Base-by-base conservation (phyloP, 2,113 vertebrate species). In the Vicugna pacos region DNA sequence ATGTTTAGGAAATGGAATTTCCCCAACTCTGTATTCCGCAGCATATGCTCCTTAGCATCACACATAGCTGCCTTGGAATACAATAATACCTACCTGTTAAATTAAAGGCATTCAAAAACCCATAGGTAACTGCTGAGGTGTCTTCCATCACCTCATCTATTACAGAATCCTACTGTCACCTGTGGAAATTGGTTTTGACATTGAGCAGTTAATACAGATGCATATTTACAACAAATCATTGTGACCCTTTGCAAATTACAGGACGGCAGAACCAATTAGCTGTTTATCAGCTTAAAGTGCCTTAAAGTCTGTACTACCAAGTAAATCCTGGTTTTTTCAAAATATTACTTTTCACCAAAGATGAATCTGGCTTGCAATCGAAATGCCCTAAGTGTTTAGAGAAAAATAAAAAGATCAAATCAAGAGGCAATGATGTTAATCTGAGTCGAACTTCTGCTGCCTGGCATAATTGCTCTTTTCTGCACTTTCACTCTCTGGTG, bases 171-270 rank as follows among this genome's bases (percentile, higher is more conserved):
- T 70, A 8, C 67, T 56, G 19, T 83, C 62, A 42, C 65, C 65
- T 77, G 28, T 46, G 77, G 81, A 95, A 86, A 85, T 54, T 82
- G 42, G 12, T 82, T 94, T 56, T 24, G 86, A 52, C 70, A 46
- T 8, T 35, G 20, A 90, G 56, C 67, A 56, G 69, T 48, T 95
- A 35, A 82, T 92, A 52, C 15, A 82, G 70, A 80, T 11, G 60
- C 46, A 9, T 58, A 52, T 89, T 96, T 94, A 92, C 22, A 48
- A 48, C 70, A 89, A 84, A 88, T 54, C 80, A 30, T 62, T 52
- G 11, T 82, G 69, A 92, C 80, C 89, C 70, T 93, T 96, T 87
- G 79, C 50, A 82, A 88, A 91, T 88, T 54, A 67, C 14, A 83
- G 85, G 87, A 73, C 26, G 3, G 67, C 32, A 89, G 76, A 91